A percentile compares a stretch with the other conserved stretches of the same genome.
Conservation (phyloP, 2,113 vertebrate genomes). For the Tonatia bakeri region DNA sequence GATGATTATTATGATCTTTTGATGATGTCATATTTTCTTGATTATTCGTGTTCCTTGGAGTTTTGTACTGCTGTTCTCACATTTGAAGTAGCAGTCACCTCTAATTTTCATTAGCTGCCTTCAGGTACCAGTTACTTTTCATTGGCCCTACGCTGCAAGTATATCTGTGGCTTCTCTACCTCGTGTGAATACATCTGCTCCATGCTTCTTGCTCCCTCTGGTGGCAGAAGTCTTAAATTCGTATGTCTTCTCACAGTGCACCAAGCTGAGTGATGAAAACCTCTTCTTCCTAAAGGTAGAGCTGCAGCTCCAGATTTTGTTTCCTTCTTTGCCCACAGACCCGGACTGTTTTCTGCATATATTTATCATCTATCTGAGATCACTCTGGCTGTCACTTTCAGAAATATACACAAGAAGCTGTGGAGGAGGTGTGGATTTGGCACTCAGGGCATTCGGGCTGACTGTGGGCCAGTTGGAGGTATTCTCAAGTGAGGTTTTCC, state of each 20-base stretch:
- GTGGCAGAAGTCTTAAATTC: not conserved
- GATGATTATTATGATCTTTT: not conserved
- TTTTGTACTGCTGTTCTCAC: not conserved
- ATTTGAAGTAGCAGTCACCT: not conserved
- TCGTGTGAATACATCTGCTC: not conserved
- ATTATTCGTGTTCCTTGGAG: not conserved
- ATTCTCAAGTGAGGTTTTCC: not conserved
- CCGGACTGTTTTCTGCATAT: not conserved
- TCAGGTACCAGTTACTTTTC: not conserved
- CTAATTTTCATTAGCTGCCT: not conserved
- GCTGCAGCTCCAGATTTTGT: not conserved
- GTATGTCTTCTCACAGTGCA: not conserved
- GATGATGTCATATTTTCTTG: not conserved
- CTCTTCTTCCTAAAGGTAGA: not conserved
- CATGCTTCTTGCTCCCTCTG: not conserved
- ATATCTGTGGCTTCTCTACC: not conserved
- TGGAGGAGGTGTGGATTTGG: not conserved
- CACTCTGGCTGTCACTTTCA: not conserved
- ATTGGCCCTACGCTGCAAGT: not conserved
- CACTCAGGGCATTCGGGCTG: not conserved
- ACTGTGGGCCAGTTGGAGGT: not conserved
- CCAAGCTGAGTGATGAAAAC: not conserved
- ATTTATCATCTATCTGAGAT: not conserved
- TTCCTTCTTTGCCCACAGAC: not conserved
- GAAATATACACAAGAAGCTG: not conserved